A percentile compares a stretch with the other conserved stretches of the same genome.
These are phyloP conservation scores for Campopleginae sp. DNA, from an alignment of 2,888 invertebrate species.

Conservation along the genomic window DNA sequence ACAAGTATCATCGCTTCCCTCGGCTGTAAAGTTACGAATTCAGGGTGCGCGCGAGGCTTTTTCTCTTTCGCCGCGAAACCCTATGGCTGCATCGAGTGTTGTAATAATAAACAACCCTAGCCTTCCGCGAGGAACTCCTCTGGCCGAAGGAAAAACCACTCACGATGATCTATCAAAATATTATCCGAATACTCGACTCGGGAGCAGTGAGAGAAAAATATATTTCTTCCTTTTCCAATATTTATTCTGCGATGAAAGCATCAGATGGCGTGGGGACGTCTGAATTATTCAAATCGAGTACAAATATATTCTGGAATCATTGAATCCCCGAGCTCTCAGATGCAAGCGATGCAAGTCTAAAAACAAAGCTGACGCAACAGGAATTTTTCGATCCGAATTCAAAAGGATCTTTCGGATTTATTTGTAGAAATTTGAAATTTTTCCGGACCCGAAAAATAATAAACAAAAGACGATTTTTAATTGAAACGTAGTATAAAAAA, in stretches of 20 bases:
- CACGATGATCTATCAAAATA: slow-evolving; percentile 67
- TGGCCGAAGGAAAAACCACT: slow-evolving; percentile 15
- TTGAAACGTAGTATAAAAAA: too few species aligned
- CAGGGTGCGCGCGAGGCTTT: not conserved
- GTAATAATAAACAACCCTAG: slow-evolving; percentile 69
- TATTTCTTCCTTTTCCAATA: slow-evolving; percentile 69
- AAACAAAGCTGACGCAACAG: not conserved
- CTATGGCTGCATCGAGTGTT: slow-evolving; percentile 62
- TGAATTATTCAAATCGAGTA: not conserved
- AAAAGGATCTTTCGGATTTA: not conserved
- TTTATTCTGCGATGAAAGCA: not conserved
- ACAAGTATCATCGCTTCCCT: slow-evolving; percentile 55
- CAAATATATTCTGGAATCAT: not conserved
- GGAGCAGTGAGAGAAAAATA: slow-evolving; percentile 80
- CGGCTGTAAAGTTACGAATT: slow-evolving; percentile 28
- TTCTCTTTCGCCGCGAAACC: slow-evolving; percentile 5
- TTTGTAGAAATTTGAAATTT: not conserved
- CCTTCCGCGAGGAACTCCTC: slow-evolving; percentile 57
- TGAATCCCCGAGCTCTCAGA: not conserved
- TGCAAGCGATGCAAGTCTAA: not conserved
- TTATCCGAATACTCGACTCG: slow-evolving; percentile 53
- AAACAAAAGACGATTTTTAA: too few species aligned
- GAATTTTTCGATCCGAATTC: not conserved
- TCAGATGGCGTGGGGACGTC: not conserved
- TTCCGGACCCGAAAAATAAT: not conserved